Conservation (phyloP, 2,113 vertebrate genomes). For the Sylvilagus bachmani region DNA sequence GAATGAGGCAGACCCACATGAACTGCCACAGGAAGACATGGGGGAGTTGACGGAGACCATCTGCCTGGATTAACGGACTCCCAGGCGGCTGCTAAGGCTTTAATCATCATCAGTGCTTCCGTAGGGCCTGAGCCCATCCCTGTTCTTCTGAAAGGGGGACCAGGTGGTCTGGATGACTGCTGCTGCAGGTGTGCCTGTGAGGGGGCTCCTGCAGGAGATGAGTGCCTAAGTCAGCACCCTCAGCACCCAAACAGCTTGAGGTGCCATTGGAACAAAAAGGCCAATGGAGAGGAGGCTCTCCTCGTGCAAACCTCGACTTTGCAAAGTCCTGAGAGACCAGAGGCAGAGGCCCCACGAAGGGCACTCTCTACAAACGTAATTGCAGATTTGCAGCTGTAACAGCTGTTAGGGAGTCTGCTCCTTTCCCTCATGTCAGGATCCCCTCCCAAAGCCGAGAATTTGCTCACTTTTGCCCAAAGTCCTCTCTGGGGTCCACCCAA, state of each 20-base stretch:
- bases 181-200: background rate
- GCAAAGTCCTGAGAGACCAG: background rate
- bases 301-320: background rate
- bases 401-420: background rate
- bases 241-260: background rate
- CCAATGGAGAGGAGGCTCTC: background rate
- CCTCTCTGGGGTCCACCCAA: background rate
- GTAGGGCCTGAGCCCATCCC: background rate
- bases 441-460: background rate
- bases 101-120: background rate
- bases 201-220: background rate
- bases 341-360: background rate
- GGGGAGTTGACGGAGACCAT: background rate
- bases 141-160: background rate
- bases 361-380: rapidly evolving
- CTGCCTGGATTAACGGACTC: background rate
- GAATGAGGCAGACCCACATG: background rate
- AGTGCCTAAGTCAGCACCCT: background rate
- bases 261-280: background rate
- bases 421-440: background rate
- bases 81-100: background rate
- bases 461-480: background rate
- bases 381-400: no score
- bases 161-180: background rate
- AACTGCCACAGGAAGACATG: background rate